Evolutionary conservation across 2,113 vertebrate species (phyloP), one percentile per base, ranked within the genome.

Genomic region (Mobula birostris): DNA sequence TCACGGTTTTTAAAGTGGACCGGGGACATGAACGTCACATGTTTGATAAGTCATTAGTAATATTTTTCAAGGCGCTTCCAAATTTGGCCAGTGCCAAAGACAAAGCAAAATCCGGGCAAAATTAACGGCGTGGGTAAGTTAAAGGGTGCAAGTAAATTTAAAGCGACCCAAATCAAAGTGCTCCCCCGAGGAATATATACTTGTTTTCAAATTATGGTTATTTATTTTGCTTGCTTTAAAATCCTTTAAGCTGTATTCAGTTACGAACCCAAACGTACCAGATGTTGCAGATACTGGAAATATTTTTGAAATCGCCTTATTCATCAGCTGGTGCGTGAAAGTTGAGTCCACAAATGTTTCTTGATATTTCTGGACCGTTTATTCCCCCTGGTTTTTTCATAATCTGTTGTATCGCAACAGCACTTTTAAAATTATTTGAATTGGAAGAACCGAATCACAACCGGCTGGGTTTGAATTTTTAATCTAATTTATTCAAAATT

Each of bases 151-250:
- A 90, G 61, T 90, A n/a, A 5, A 32, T 66, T 90, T 90, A 66
- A 88, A 90, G 66, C 61, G 29, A 90, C 9, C 61, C 1, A 90
- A 88, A 36, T 66, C 85, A 66, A 90, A 90, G 85, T 90, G 61
- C 29, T 48, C 61, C 85, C 63, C 85, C 17, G 61, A 63, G 85
- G 85, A 90, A n/a, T 90, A 90, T 90, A 61, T 90, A 29, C 29
- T 90, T 66, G 61, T 90, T 66, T 90, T 90, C 85, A 90, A 90
- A 90, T 66, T 90, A 90, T 32, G 61, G 85, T 32, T 90, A 29
- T n/a, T 90, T 66, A 90, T 90, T 90, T 90, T n/a, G 15, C 63
- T 63, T 66, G 14, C 17, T 66, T 66, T 66, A 14, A 32, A 90
- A 68, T 32, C 29, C 85, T 90, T 63, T 88, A 63, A 88, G 15